A percentile compares a stretch with the other conserved stretches of the same genome.
These are phyloP conservation scores for Zeus faber DNA, from an alignment of 2,113 vertebrate genomes.

Conservation along the genomic window DNA sequence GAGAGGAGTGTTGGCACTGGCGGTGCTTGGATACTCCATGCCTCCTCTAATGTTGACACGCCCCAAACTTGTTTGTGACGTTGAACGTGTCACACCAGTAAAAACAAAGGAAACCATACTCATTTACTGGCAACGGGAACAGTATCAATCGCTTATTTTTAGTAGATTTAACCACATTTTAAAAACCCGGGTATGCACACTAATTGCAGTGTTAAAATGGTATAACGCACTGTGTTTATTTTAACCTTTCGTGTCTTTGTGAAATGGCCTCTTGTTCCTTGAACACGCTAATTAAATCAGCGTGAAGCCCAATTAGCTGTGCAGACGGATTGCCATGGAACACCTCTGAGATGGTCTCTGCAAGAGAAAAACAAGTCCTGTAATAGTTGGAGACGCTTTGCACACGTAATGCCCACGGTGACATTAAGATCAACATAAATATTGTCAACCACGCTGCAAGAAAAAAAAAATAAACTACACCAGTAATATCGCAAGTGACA, in stretches of 20 bases:
- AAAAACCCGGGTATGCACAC: too few species aligned
- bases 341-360: conserved; percentile 18
- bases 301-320: conserved; percentile 28
- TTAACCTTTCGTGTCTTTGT: neutral
- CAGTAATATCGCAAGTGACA: conserved; percentile 21
- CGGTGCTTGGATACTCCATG: too few species aligned
- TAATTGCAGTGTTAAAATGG: too few species aligned
- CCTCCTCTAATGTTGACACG: too few species aligned
- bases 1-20: too few species aligned
- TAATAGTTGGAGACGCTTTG: neutral
- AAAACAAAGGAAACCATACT: too few species aligned
- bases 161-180: too few species aligned
- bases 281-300: conserved; percentile 37
- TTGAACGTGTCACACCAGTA: too few species aligned
- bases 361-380: conserved; percentile 21
- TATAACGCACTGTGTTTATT: neutral
- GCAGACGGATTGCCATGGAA: conserved; percentile 12
- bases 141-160: too few species aligned
- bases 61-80: too few species aligned
- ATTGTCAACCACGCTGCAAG: neutral
- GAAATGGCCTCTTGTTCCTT: conserved; percentile 12
- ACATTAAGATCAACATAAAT: conserved; percentile 18
- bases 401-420: conserved; percentile 6
- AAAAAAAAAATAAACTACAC: conserved; percentile 13
- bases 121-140: too few species aligned